A percentile compares a stretch with the other conserved stretches of the same genome.
Conservation (phyloP, 2,113 vertebrate genomes). For the Mystacornis crossleyi region DNA sequence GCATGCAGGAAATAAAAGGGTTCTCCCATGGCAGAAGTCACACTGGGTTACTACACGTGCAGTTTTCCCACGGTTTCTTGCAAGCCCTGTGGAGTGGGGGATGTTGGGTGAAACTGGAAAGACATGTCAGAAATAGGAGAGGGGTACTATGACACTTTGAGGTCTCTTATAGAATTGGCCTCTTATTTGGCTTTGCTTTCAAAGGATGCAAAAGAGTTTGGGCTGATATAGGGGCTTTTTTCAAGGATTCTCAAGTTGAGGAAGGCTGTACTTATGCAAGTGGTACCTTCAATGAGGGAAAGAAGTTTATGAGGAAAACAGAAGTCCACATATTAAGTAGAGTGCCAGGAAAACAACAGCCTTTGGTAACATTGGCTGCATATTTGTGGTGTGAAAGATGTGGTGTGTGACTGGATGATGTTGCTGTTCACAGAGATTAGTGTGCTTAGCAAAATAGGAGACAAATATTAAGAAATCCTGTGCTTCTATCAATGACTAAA, state of each 20-base stretch:
- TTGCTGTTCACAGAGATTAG: constrained; percentile 17
- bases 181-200: neutral
- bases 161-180: fast-evolving
- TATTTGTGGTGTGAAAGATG: neutral
- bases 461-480: constrained; percentile 36
- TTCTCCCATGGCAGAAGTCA: neutral
- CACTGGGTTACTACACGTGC: fast-evolving
- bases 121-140: neutral
- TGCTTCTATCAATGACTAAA: constrained; percentile 30
- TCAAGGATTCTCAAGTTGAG: neutral
- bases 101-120: neutral
- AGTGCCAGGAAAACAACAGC: fast-evolving
- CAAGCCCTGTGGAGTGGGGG: neutral
- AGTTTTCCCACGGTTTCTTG: neutral
- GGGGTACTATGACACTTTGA: neutral
- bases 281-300: neutral
- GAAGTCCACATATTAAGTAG: neutral
- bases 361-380: neutral
- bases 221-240: neutral
- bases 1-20: neutral
- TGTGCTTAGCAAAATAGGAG: constrained; percentile 8
- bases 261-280: neutral
- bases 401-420: neutral
- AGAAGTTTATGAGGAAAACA: neutral
- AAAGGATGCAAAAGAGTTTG: neutral